These are phyloP conservation scores for Toxotes chatareus DNA, from an alignment of 2,113 vertebrate genomes.

Conservation along the genomic window DNA sequence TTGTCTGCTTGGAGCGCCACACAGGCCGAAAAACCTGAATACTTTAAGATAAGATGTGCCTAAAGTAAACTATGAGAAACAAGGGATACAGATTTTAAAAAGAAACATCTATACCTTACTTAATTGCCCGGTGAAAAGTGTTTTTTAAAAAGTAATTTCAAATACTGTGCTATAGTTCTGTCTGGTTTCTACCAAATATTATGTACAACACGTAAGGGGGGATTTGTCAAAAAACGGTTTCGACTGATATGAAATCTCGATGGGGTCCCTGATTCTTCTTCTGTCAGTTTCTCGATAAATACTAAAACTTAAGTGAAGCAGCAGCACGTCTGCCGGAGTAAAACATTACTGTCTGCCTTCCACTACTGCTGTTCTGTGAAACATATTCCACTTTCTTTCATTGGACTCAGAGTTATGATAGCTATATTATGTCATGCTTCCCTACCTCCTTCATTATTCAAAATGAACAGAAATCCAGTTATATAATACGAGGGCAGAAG, in stretches of 20 bases:
- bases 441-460: conserved; percentile 77
- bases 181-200: not conserved
- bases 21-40: not conserved
- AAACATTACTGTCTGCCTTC: conserved; percentile 45
- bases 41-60: not conserved
- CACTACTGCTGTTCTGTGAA: conserved; percentile 46
- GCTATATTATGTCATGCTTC: conserved; percentile 74
- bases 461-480: conserved; percentile 77
- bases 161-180: not conserved
- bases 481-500: conserved; percentile 76
- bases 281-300: conserved; percentile 43
- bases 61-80: not conserved
- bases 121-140: not conserved
- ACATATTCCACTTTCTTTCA: conserved; percentile 65
- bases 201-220: not conserved
- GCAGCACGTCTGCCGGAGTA: conserved; percentile 32
- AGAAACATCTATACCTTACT: not conserved
- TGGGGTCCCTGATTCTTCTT: not conserved
- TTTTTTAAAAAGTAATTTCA: not conserved
- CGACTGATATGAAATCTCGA: conserved; percentile 19
- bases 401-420: conserved; percentile 69
- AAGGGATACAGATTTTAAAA: not conserved
- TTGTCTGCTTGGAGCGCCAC: not conserved
- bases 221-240: not conserved
- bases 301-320: conserved; percentile 13